Conservation (phyloP, 2,888 invertebrate species). For the Liodrosophila aerea region DNA sequence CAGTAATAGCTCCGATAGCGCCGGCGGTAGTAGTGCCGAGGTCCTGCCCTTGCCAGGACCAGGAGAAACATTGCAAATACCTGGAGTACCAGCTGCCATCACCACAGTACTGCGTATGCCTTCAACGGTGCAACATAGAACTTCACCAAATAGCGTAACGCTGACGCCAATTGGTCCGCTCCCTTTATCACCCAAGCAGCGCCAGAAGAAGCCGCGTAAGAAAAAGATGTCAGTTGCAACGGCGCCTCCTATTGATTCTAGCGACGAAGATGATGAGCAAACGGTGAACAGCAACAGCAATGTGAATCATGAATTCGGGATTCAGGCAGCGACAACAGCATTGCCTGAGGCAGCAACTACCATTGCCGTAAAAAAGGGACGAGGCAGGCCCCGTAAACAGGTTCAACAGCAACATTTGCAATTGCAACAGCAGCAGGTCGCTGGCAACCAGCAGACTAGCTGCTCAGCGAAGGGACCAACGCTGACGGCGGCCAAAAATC, state of each 20-base stretch:
- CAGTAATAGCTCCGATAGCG: constrained; percentile 70
- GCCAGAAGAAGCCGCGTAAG: constrained; percentile 74
- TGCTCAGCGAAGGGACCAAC: constrained; percentile 78
- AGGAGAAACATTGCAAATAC: constrained; percentile 74
- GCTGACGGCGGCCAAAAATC: constrained; percentile 79
- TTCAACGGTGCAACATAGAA: constrained; percentile 38
- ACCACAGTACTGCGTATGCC: constrained; percentile 63
- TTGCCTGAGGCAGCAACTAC: constrained; percentile 29
- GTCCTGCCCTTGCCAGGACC: constrained; percentile 68
- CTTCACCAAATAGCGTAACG: constrained; percentile 67
- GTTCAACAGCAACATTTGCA: constrained; percentile 35
- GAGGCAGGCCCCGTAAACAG: constrained; percentile 83
- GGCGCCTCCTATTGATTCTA: constrained; percentile 63
- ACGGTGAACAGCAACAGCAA: constrained; percentile 31
- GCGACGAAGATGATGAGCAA: constrained; percentile 79
- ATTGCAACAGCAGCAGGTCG: constrained; percentile 43
- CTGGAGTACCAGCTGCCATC: constrained; percentile 78
- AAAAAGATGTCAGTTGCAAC: constrained; percentile 63
- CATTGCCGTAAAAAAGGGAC: constrained; percentile 78
- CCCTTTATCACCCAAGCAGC: constrained; percentile 66
- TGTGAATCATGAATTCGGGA: constrained; percentile 42
- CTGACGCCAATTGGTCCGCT: constrained; percentile 70
- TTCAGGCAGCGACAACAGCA: constrained; percentile 27
- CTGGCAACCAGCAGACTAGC: constrained; percentile 72
- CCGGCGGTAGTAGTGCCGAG: constrained; percentile 35